phyloP scores from a whole-genome alignment of 1,140 invertebrate species.

The Zaprionus vittiger region DNA sequence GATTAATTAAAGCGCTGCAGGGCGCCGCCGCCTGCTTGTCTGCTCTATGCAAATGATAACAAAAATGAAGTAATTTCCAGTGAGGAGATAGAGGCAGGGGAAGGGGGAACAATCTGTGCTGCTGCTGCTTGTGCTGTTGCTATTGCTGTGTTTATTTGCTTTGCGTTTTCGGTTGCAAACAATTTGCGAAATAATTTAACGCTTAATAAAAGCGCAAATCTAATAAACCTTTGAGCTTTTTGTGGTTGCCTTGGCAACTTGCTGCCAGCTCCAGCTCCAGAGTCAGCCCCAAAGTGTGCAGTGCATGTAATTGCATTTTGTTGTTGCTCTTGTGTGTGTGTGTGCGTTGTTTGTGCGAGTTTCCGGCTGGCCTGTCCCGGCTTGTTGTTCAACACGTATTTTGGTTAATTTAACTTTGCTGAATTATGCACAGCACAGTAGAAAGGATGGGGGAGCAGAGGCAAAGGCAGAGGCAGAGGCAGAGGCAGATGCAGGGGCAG shows the following conservation, averaged over 20 bases:
- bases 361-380: slow-evolving; percentile 43
- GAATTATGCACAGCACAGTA: slow-evolving; percentile 65
- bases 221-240: slow-evolving; percentile 82
- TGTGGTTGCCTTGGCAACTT: slow-evolving; percentile 49
- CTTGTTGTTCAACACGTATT: slow-evolving; percentile 68
- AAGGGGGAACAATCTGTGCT: not conserved
- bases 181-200: slow-evolving; percentile 82
- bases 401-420: slow-evolving; percentile 82
- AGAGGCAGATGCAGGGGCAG: not conserved
- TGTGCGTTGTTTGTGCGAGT: slow-evolving; percentile 30
- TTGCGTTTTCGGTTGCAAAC: slow-evolving; percentile 68
- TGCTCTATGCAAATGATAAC: slow-evolving; percentile 76
- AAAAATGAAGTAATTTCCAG: slow-evolving; percentile 66
- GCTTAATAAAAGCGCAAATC: slow-evolving; percentile 81
- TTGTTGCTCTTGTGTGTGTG: slow-evolving; percentile 36
- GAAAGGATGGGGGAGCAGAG: not conserved
- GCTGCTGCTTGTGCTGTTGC: slow-evolving; percentile 30
- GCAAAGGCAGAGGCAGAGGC: not conserved
- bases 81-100: not conserved
- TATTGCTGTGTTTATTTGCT: slow-evolving; percentile 65
- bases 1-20: slow-evolving; percentile 78
- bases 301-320: slow-evolving; percentile 77
- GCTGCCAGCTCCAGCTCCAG: slow-evolving; percentile 29
- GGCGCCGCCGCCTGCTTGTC: slow-evolving; percentile 43
- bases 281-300: slow-evolving; percentile 68